Evolutionary conservation across 2,113 vertebrate species (phyloP).

Genomic region (Pavo muticus): DNA sequence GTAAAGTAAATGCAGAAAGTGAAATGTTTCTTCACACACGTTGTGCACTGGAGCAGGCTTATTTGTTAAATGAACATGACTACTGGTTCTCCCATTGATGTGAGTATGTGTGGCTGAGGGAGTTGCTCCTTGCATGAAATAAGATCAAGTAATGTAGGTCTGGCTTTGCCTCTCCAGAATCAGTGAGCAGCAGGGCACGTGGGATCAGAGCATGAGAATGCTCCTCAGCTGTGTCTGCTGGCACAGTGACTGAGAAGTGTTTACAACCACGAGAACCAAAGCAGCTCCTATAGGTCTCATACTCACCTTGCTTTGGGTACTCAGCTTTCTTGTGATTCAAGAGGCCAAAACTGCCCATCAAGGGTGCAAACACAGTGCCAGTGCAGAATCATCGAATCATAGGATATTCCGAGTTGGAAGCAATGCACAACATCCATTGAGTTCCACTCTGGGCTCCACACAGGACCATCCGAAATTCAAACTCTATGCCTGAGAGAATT

Average conservation of each 20-base stretch:
- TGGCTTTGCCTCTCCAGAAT: neutral
- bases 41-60: neutral
- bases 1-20: neutral
- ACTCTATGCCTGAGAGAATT: neutral
- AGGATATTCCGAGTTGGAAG: neutral
- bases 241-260: neutral
- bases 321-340: neutral
- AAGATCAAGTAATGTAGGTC: neutral
- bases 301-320: neutral
- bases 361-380: accelerated
- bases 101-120: neutral
- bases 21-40: neutral
- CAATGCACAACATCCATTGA: too few species aligned
- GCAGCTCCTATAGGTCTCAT: neutral
- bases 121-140: neutral
- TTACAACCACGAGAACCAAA: neutral
- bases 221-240: neutral
- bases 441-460: neutral
- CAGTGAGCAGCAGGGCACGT: neutral
- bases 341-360: neutral
- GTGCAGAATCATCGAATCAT: neutral
- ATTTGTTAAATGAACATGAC: neutral
- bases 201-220: neutral
- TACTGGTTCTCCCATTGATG: neutral
- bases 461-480: neutral